Evolutionary conservation across 92 coral and sea anemone species (phyloP).

Genomic region (Micromussa lordhowensis): DNA sequence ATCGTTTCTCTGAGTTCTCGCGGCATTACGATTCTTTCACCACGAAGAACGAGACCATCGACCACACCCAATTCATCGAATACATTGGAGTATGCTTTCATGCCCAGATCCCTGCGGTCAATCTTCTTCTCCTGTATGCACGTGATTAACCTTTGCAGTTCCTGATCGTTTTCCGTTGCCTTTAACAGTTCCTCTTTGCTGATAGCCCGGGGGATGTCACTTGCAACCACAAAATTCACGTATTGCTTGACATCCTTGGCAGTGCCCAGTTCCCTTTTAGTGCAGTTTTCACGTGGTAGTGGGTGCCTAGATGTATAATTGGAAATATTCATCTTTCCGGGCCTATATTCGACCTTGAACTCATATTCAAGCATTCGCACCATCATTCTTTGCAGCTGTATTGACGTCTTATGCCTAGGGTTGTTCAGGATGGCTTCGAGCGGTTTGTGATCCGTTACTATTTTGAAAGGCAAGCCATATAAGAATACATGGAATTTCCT

Average conservation of each 20-base stretch:
- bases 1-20: no score
- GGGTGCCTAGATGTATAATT: conserved; percentile 50
- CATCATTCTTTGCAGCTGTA: conserved; percentile 31
- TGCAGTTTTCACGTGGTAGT: neutral
- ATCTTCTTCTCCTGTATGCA: neutral
- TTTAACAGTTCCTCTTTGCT: conserved; percentile 16
- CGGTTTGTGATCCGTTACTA: no score
- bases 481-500: no score
- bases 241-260: no score
- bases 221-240: no score
- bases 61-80: conserved; percentile 14
- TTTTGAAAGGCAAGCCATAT: no score
- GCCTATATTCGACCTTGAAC: conserved; percentile 14
- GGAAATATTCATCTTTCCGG: conserved; percentile 39
- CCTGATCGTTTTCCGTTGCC: neutral
- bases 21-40: no score
- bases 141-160: neutral
- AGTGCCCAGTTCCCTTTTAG: no score
- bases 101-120: neutral
- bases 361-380: conserved; percentile 29
- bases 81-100: conserved; percentile 11
- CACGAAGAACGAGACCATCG: conserved; percentile 20
- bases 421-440: conserved; percentile 26
- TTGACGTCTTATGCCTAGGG: conserved; percentile 21
- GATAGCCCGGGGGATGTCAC: neutral